Conservation (phyloP, 2,113 vertebrate species). For the Dasyurus viverrinus region DNA sequence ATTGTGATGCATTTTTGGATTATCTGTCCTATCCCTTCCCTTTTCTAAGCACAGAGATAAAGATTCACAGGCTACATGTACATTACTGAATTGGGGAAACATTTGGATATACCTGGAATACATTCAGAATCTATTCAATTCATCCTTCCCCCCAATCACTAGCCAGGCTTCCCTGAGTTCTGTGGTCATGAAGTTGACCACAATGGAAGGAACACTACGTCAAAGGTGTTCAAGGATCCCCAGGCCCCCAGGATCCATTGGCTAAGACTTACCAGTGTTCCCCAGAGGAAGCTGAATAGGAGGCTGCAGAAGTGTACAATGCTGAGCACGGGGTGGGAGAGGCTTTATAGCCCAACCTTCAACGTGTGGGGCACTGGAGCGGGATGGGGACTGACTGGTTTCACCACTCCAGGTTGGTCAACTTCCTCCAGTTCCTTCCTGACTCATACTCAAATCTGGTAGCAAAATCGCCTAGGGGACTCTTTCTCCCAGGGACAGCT, state of each 20-base stretch:
- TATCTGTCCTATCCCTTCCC: neutral
- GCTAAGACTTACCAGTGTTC: constrained; percentile 59
- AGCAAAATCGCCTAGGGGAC: constrained; percentile 30
- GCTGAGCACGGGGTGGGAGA: neutral
- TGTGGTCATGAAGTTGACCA: neutral
- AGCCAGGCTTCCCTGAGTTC: neutral
- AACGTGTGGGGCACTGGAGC: neutral
- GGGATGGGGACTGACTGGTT: constrained; percentile 67
- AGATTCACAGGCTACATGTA: neutral
- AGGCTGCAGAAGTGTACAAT: neutral
- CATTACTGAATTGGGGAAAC: neutral
- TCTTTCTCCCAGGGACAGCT: constrained; percentile 41
- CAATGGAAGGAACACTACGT: neutral
- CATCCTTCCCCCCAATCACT: neutral
- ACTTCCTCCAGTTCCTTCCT: constrained; percentile 53
- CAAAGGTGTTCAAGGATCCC: neutral
- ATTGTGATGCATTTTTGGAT: neutral
- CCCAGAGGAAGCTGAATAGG: constrained; percentile 9
- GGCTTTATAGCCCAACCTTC: constrained; percentile 66
- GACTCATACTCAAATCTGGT: constrained; percentile 58
- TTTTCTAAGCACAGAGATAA: neutral
- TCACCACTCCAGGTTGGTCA: constrained; percentile 47
- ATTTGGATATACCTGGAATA: neutral
- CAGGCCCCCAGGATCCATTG: neutral
- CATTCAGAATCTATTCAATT: neutral